These are phyloP conservation scores for Sphyrna mokarran DNA, from an alignment of 2,113 vertebrate genomes.

Conservation along the genomic window DNA sequence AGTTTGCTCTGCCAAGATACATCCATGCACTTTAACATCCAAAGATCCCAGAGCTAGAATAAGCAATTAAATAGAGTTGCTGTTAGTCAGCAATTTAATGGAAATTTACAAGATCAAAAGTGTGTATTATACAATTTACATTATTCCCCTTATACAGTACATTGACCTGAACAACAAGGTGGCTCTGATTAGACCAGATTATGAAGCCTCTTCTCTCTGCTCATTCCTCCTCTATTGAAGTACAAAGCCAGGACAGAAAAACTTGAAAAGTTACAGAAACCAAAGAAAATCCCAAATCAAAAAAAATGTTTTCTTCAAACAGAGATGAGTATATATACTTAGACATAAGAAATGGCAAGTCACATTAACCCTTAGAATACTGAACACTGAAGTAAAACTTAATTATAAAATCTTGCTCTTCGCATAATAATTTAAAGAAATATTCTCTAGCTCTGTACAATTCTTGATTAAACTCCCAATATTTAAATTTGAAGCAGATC, in stretches of 20 bases:
- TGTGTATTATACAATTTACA: constrained; percentile 84
- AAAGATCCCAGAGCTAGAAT: constrained; percentile 82
- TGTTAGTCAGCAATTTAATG: constrained; percentile 89
- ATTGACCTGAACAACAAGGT: constrained; percentile 71
- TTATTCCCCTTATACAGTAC: constrained; percentile 66
- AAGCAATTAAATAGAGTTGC: constrained; percentile 88
- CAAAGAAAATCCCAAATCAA: constrained; percentile 51
- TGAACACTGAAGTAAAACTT: constrained; percentile 12
- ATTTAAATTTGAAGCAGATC: constrained; percentile 9
- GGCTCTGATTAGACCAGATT: constrained; percentile 54
- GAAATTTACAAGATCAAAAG: constrained; percentile 89
- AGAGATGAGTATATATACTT: background rate
- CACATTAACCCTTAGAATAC: constrained; percentile 23
- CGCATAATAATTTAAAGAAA: constrained; percentile 34
- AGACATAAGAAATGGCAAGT: constrained; percentile 1
- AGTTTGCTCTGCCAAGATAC: constrained; percentile 87
- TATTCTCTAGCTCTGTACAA: constrained; percentile 32
- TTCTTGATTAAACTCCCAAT: constrained; percentile 9
- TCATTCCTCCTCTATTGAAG: constrained; percentile 46
- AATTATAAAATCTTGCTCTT: constrained; percentile 26
- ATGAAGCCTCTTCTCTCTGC: constrained; percentile 50
- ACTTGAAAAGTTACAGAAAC: constrained; percentile 55
- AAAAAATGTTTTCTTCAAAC: constrained; percentile 25
- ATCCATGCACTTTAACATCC: constrained; percentile 88
- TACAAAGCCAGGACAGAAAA: constrained; percentile 56